These are phyloP conservation scores for Takifugu bimaculatus DNA, from an alignment of 2,113 vertebrate genomes.

Conservation along the genomic window DNA sequence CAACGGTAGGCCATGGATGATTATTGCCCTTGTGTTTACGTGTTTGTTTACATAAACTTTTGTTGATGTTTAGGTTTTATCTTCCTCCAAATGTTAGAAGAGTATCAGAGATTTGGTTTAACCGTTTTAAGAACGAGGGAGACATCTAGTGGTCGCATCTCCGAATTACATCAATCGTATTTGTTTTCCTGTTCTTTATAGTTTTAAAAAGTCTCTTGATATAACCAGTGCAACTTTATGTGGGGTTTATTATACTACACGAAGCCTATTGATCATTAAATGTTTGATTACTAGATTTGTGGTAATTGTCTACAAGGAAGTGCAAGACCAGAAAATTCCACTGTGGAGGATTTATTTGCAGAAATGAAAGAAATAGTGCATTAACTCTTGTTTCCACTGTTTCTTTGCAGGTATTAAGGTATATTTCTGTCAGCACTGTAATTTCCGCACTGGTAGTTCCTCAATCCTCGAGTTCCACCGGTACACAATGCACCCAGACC, in stretches of 20 bases:
- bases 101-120: background rate
- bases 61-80: background rate
- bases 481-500: constrained; percentile 56
- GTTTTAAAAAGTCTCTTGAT: too few relatives aligned
- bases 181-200: background rate
- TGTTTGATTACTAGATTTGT: background rate
- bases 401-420: constrained; percentile 77
- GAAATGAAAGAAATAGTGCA: too few relatives aligned
- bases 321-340: too few relatives aligned
- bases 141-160: background rate
- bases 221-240: too few relatives aligned
- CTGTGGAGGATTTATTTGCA: too few relatives aligned
- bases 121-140: background rate
- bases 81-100: background rate
- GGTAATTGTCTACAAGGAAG: background rate
- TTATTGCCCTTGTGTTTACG: background rate
- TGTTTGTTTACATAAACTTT: background rate
- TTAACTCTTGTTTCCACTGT: background rate
- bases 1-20: constrained; percentile 43
- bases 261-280: too few relatives aligned
- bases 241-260: too few relatives aligned
- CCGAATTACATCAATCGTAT: background rate
- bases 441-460: constrained; percentile 71
- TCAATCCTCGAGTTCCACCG: constrained; percentile 66
- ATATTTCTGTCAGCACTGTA: constrained; percentile 73